phyloP scores from a whole-genome alignment of 2,888 invertebrate species.

The Aromia moschata region DNA sequence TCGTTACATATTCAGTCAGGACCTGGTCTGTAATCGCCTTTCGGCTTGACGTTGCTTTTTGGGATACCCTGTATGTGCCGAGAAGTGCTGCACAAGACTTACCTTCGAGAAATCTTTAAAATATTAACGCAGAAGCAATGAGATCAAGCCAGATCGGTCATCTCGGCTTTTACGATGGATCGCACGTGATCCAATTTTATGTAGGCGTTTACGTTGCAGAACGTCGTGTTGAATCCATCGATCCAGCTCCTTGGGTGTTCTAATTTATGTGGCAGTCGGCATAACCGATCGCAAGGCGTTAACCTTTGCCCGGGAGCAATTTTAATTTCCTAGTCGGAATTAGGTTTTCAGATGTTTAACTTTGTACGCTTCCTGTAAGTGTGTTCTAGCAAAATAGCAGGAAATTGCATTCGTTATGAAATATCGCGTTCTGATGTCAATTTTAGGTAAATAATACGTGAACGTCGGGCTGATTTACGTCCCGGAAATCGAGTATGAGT shows the following conservation, averaged over 20 bases:
- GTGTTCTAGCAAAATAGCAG: background rate
- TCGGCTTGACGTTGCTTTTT: too few species aligned
- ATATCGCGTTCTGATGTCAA: background rate
- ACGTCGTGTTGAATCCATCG: slow-evolving; percentile 1
- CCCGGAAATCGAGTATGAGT: too few species aligned
- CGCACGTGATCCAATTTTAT: slow-evolving; percentile 29
- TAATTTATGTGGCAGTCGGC: slow-evolving; percentile 15
- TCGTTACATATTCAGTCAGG: too few species aligned
- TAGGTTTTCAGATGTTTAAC: background rate
- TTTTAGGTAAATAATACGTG: too few species aligned
- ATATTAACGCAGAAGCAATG: too few species aligned
- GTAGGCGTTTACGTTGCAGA: slow-evolving; percentile 13
- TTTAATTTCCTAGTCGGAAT: slow-evolving; percentile 19
- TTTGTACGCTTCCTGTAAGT: background rate
- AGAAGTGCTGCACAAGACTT: too few species aligned
- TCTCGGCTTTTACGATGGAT: slow-evolving; percentile 23
- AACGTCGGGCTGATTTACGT: too few species aligned
- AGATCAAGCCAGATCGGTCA: slow-evolving; percentile 14
- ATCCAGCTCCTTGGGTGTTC: too few species aligned
- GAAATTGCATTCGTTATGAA: slow-evolving; percentile 10
- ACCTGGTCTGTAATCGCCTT: too few species aligned
- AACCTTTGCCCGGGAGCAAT: slow-evolving; percentile 1
- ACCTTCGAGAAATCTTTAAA: too few species aligned
- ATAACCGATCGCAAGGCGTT: background rate
- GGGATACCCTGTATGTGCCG: too few species aligned